Conservation (phyloP, 2,888 invertebrate genomes). For the Cybosia mesomella region DNA sequence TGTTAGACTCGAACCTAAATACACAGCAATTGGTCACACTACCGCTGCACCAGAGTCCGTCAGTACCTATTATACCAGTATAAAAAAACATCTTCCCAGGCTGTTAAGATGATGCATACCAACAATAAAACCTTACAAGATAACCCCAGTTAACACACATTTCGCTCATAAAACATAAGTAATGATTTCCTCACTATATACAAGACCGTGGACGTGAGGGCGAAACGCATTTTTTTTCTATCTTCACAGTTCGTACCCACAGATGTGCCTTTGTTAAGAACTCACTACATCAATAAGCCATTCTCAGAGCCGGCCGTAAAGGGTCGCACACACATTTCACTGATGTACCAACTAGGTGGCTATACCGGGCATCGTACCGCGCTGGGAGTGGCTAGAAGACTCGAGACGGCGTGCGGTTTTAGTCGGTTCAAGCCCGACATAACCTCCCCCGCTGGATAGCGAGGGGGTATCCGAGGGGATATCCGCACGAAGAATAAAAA, state of each 20-base stretch:
- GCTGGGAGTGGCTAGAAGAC: no score
- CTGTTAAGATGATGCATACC: conserved; percentile 7
- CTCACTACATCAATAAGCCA: conserved; percentile 80
- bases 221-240: conserved; percentile 54
- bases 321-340: conserved; percentile 29
- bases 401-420: no score
- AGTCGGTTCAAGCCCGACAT: no score
- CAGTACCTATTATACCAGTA: background rate
- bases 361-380: no score
- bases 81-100: background rate
- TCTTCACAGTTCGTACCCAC: conserved; percentile 55
- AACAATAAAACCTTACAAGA: conserved; percentile 7
- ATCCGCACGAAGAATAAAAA: no score
- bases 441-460: no score
- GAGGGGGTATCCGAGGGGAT: no score
- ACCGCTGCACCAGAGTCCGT: background rate
- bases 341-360: no score
- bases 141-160: conserved; percentile 16
- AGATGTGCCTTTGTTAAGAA: conserved; percentile 74
- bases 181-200: conserved; percentile 38
- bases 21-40: background rate
- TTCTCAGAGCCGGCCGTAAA: conserved; percentile 68
- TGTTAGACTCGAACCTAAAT: background rate
- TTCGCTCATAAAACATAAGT: conserved; percentile 44
- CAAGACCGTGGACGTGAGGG: conserved; percentile 32